Evolutionary conservation across 2,113 vertebrate genomes (phyloP).

Genomic region (Oryzias curvinotus): DNA sequence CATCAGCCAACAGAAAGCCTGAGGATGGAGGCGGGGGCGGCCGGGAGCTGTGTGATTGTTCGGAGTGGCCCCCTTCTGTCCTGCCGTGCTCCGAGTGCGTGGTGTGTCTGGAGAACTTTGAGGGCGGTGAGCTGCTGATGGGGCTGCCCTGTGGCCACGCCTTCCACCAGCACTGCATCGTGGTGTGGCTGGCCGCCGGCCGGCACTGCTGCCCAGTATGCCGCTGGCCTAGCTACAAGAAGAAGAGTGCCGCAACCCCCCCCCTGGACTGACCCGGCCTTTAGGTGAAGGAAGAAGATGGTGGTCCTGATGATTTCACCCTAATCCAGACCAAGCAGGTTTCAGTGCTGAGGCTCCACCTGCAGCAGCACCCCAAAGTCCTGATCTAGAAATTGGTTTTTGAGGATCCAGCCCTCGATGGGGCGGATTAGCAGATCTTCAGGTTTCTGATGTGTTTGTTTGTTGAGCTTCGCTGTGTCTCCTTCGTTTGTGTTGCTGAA

Average conservation of each 20-base stretch:
- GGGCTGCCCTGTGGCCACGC: conserved; percentile 93
- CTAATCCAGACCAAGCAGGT: too few relatives aligned
- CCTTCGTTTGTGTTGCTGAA: too few relatives aligned
- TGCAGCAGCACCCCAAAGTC: too few relatives aligned
- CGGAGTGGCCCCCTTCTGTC: conserved; percentile 83
- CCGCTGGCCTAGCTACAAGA: conserved; percentile 95
- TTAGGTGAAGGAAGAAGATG: too few relatives aligned
- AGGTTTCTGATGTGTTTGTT: too few relatives aligned
- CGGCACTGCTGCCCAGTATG: conserved; percentile 95
- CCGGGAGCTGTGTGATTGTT: conserved; percentile 78
- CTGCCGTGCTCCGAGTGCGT: conserved; percentile 92
- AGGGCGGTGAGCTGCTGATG: conserved; percentile 84
- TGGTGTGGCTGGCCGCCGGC: conserved; percentile 89
- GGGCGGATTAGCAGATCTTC: too few relatives aligned
- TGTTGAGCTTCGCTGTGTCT: too few relatives aligned
- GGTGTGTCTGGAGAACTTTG: conserved; percentile 96
- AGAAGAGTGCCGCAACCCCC: conserved; percentile 62
- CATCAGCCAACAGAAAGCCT: background rate
- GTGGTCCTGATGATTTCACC: too few relatives aligned
- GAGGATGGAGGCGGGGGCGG: background rate
- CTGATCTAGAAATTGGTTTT: too few relatives aligned
- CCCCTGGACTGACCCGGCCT: conserved; percentile 12
- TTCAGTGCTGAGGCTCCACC: too few relatives aligned
- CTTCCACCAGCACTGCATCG: conserved; percentile 96
- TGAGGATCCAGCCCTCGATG: too few relatives aligned